Percentiles rank a stretch among this genome's conserved stretches.
These are phyloP conservation scores for Hydractinia echinata DNA, from an alignment of 30 jellyfish, hydroid and myxozoan genomes.

Conservation along the genomic window DNA sequence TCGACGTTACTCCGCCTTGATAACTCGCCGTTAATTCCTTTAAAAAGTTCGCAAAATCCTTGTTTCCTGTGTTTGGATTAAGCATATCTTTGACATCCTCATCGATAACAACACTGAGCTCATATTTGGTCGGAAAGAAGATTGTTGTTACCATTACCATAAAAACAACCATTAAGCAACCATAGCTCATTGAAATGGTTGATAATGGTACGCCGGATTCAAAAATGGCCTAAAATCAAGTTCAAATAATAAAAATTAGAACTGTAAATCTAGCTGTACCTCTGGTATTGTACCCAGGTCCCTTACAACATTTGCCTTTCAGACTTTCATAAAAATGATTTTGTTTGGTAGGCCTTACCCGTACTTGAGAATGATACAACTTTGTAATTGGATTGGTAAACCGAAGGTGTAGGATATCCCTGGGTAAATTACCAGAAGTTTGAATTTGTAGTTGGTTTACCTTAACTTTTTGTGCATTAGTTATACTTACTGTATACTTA, in stretches of 20 bases:
- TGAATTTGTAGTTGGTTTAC: too few species aligned
- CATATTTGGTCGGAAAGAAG: conserved; percentile 4
- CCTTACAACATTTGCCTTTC: too few species aligned
- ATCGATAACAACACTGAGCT: not conserved
- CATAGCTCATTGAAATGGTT: conserved; percentile 1
- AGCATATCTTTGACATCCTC: not conserved
- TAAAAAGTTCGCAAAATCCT: not conserved
- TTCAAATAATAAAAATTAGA: not conserved
- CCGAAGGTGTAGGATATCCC: too few species aligned
- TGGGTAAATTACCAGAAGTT: too few species aligned
- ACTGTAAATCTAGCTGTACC: too few species aligned
- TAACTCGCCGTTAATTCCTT: conserved; percentile 7
- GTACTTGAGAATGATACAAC: too few species aligned
- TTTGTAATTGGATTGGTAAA: too few species aligned
- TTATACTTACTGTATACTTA: too few species aligned
- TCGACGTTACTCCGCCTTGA: not conserved
- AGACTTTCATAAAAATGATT: too few species aligned
- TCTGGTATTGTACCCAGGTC: too few species aligned
- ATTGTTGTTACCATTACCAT: not conserved
- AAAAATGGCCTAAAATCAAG: not conserved
- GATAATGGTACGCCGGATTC: not conserved
- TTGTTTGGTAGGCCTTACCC: too few species aligned
- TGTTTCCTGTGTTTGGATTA: not conserved
- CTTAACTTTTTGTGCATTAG: too few species aligned
- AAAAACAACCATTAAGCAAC: conserved; percentile 2